phyloP scores from a whole-genome alignment of 2,797 vertebrate genomes.

The Anguilla obscura region DNA sequence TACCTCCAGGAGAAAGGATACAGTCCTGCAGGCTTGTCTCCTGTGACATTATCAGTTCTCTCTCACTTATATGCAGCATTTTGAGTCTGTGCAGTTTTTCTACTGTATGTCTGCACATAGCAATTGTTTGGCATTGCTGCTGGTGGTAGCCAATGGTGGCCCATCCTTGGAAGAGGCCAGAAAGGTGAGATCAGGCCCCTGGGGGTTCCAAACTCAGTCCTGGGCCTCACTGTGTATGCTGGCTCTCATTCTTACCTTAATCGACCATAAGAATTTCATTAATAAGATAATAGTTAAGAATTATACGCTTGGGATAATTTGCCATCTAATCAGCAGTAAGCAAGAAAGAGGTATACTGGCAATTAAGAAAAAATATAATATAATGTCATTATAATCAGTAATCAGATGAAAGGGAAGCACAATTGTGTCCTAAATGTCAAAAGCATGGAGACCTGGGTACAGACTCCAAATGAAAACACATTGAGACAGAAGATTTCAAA shows the following conservation, averaged over 20 bases:
- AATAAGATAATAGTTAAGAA: neutral
- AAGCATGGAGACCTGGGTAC: neutral
- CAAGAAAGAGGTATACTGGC: neutral
- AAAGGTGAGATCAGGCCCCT: neutral
- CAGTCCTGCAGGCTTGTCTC: neutral
- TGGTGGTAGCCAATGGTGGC: too few species aligned
- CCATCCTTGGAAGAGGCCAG: neutral
- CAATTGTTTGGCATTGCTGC: too few species aligned
- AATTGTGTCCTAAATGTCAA: neutral
- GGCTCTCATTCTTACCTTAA: neutral
- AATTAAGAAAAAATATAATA: neutral
- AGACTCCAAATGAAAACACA: neutral
- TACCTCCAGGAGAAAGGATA: neutral
- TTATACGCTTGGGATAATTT: too few species aligned
- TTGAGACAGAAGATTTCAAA: neutral
- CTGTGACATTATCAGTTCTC: neutral
- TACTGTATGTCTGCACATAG: neutral
- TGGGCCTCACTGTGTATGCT: neutral
- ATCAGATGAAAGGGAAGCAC: neutral
- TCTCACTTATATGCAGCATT: neutral
- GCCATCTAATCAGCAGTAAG: neutral
- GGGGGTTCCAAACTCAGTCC: neutral
- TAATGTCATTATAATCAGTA: neutral
- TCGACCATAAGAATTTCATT: neutral
- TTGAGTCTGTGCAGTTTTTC: neutral